Base-by-base conservation (phyloP, 2,888 invertebrate genomes). In the Beris morrisii region DNA sequence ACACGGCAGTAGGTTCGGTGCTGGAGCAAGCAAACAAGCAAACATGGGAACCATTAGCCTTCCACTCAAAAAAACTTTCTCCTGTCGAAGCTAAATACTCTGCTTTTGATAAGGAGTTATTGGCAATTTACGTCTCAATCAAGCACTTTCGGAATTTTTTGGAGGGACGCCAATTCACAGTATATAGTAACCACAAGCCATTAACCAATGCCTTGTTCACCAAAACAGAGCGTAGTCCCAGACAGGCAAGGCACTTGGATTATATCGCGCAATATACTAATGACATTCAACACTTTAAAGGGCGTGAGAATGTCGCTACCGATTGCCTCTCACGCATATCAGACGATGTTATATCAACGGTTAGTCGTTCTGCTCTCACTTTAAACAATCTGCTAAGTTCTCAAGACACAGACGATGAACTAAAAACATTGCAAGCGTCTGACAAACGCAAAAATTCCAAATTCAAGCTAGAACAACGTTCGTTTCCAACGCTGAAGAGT, bases 11-110 rank as follows among this genome's bases (percentile, higher is more conserved):
- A 3, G 73, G 74, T 1, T 73, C 69, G 0, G 70, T 63, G 1
- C 56, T 75, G 11, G 69, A 75, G 13, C 72, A 74, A 45, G 28
- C 15, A 3, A 56, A 67, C 11, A 58, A 66, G 0, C 64, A 53
- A 4, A 38, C 3, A 1, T 72, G 73, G 73, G 43, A 70, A 50
- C 71, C 73, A 1, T 64, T 73, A 1, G 67, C 54, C 0, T 74
- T 73, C 48, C 74, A 71, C 65, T 70, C 72, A 0, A 69, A 66
- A 55, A 73, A 73, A 53, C 64, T 74, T 2, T 67, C 58, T 22
- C 43, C 61, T 1, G 54, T 74, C 0, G 71, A 74, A 63, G 38
- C 13, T 1, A 72, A 70, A n/a, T 75, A 75, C 68, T 68, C 71
- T 38, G 67, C 74, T 4, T 74, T 69, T 59, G 72, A 73, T 28